These are phyloP conservation scores for Enteromius paludinosus DNA, from an alignment of 2,797 vertebrate genomes.

Conservation along the genomic window DNA sequence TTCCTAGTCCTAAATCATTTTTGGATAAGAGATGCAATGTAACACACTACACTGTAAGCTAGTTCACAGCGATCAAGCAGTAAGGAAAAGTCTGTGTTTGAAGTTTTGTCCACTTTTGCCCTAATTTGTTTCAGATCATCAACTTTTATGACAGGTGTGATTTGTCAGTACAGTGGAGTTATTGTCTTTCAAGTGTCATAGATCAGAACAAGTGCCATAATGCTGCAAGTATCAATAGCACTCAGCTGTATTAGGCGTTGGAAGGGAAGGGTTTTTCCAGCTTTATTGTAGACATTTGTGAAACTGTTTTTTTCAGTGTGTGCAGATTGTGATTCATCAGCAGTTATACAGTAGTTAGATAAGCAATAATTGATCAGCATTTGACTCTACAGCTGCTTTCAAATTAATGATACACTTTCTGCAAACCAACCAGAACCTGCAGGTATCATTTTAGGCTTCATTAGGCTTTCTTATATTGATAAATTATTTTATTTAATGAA, in stretches of 20 bases:
- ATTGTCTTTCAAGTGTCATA: slow-evolving; percentile 10
- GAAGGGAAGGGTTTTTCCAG: slow-evolving; percentile 11
- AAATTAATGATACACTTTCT: background rate
- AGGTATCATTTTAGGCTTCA: background rate
- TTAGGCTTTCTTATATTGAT: background rate
- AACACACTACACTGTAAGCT: background rate
- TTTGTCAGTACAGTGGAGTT: slow-evolving; percentile 8
- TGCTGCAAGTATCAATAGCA: background rate
- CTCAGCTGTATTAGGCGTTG: background rate
- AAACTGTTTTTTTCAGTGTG: slow-evolving; percentile 1
- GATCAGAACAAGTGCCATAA: slow-evolving; percentile 22
- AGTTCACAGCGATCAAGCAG: background rate
- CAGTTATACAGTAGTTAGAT: background rate
- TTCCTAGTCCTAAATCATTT: slow-evolving; percentile 45
- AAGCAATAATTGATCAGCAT: background rate
- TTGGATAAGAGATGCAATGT: slow-evolving; percentile 1
- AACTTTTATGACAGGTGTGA: slow-evolving; percentile 13
- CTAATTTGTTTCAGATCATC: background rate
- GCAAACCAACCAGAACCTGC: background rate
- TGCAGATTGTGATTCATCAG: background rate
- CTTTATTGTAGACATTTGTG: background rate
- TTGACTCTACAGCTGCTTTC: background rate
- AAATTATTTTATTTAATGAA: background rate
- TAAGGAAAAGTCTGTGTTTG: background rate
- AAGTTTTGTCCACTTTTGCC: background rate